These are phyloP conservation scores for Agrochola lota DNA, from an alignment of 2,888 invertebrate genomes.

Conservation along the genomic window DNA sequence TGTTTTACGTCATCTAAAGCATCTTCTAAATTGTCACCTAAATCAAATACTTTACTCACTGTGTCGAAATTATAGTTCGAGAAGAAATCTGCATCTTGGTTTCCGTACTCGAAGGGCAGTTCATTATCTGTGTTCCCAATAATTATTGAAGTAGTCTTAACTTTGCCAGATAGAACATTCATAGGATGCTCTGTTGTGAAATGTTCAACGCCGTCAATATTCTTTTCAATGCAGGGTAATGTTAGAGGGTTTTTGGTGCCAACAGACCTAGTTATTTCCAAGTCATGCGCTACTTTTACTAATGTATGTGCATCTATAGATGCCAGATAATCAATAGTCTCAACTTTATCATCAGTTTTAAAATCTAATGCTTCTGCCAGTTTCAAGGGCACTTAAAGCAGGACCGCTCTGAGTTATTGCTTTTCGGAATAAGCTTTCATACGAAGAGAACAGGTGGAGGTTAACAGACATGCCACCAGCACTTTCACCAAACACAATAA, in stretches of 20 bases:
- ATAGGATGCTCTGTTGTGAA: conserved; percentile 41
- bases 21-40: conserved; percentile 26
- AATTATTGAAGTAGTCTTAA: conserved; percentile 21
- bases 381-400: conserved; percentile 32
- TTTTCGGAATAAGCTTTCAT: conserved; percentile 48
- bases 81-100: conserved; percentile 2
- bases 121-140: conserved; percentile 42
- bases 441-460: conserved; percentile 33
- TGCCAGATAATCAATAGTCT: conserved; percentile 36
- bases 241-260: neutral
- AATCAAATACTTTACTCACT: conserved; percentile 2
- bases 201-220: conserved; percentile 37
- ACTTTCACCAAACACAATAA: conserved; percentile 71
- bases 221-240: conserved; percentile 42
- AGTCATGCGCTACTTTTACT: conserved; percentile 15
- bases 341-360: conserved; percentile 26
- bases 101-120: conserved; percentile 12
- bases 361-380: conserved; percentile 42
- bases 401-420: conserved; percentile 57
- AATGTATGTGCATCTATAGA: conserved; percentile 20
- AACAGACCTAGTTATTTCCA: neutral
- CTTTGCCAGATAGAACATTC: conserved; percentile 34
- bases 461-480: conserved; percentile 66
- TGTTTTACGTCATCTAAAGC: conserved; percentile 19
- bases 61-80: conserved; percentile 18